Conservation (phyloP, 2,888 invertebrate species). For the Agapostemon virescens region DNA sequence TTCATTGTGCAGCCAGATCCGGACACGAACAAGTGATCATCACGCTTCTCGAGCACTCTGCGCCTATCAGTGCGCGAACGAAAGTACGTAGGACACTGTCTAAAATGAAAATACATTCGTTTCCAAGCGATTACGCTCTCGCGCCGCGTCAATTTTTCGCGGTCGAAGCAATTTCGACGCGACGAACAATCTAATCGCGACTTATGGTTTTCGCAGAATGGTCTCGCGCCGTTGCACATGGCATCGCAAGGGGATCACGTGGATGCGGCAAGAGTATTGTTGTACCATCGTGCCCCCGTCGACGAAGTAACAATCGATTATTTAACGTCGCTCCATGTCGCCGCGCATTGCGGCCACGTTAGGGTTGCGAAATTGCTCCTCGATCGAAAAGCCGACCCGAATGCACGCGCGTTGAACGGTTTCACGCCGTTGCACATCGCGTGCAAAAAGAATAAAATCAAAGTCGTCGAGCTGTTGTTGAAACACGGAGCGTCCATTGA, state of each 20-base stretch:
- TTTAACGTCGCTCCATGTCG: constrained; percentile 97
- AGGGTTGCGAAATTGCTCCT: constrained; percentile 95
- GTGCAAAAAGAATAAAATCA: constrained; percentile 98
- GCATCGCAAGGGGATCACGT: constrained; percentile 99
- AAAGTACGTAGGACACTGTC: constrained; percentile 84
- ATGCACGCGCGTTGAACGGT: constrained; percentile 97
- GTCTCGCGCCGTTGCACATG: constrained; percentile 98
- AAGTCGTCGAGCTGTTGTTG: constrained; percentile 95
- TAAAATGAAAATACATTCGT: no score
- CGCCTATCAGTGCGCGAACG: constrained; percentile 96
- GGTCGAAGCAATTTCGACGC: neutral
- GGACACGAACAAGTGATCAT: constrained; percentile 98
- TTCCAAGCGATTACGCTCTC: no score
- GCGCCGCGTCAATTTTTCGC: neutral
- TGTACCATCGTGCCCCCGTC: constrained; percentile 97
- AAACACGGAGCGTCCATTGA: constrained; percentile 94
- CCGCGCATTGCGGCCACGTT: constrained; percentile 96
- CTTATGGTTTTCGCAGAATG: constrained; percentile 83
- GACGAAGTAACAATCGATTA: constrained; percentile 99
- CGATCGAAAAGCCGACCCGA: constrained; percentile 97
- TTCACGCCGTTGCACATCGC: constrained; percentile 99
- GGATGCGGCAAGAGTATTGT: constrained; percentile 94
- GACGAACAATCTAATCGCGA: neutral
- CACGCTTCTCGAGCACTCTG: constrained; percentile 91
- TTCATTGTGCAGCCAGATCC: constrained; percentile 98